phyloP scores from a whole-genome alignment of 92 coral and sea anemone species.

The Porites cylindrica region DNA sequence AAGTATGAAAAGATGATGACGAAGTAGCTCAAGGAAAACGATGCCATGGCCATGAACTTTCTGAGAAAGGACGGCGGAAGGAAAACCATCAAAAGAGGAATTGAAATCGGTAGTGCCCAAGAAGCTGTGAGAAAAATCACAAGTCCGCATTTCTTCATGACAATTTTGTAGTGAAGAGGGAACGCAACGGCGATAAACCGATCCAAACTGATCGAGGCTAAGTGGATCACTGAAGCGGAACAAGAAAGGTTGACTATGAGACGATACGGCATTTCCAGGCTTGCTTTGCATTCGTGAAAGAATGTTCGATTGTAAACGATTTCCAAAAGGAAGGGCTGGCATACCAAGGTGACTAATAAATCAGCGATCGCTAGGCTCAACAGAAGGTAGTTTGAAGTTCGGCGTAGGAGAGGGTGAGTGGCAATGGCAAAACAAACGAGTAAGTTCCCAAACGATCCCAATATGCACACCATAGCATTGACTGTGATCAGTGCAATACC shows the following conservation, averaged over 20 bases:
- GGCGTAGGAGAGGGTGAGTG: neutral
- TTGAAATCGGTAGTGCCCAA: constrained; percentile 38
- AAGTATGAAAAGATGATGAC: too few relatives aligned
- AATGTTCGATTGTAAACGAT: constrained; percentile 18
- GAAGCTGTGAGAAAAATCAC: constrained; percentile 22
- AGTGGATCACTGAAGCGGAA: constrained; percentile 45
- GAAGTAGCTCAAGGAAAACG: too few relatives aligned
- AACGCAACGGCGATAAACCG: constrained; percentile 34
- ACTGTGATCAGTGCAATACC: too few relatives aligned
- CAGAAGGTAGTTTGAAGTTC: neutral
- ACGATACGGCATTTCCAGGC: constrained; percentile 28
- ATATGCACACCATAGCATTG: too few relatives aligned
- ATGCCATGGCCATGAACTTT: too few relatives aligned
- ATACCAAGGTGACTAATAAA: constrained; percentile 44
- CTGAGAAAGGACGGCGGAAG: too few relatives aligned
- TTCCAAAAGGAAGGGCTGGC: constrained; percentile 41
- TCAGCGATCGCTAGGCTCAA: constrained; percentile 46
- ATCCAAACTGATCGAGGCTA: constrained; percentile 63
- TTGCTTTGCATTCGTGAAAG: constrained; percentile 35
- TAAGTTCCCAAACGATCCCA: too few relatives aligned
- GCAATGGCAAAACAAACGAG: neutral
- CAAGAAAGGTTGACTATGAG: constrained; percentile 38
- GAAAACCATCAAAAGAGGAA: neutral
- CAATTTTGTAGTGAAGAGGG: constrained; percentile 34
- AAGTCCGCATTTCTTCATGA: constrained; percentile 47